phyloP scores from a whole-genome alignment of 2,888 invertebrate species.

The Apodemia zela region DNA sequence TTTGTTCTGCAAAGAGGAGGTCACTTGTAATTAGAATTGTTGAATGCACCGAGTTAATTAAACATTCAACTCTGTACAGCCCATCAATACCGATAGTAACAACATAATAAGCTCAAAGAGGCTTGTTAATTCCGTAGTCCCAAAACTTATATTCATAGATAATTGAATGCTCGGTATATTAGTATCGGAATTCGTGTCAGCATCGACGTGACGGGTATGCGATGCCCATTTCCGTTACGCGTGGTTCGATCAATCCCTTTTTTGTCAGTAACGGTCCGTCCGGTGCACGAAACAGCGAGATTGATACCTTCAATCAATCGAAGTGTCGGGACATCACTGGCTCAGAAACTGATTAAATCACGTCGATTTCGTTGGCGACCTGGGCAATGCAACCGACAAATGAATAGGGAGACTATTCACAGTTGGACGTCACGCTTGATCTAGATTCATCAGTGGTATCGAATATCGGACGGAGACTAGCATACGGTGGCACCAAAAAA shows the following conservation, averaged over 20 bases:
- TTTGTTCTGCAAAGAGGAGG: not conserved
- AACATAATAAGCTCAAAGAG: constrained; percentile 37
- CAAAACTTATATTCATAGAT: constrained; percentile 51
- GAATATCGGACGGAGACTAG: constrained; percentile 38
- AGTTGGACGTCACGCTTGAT: constrained; percentile 63
- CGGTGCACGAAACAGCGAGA: constrained; percentile 69
- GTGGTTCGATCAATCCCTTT: constrained; percentile 71
- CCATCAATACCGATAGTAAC: constrained; percentile 22
- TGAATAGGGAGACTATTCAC: constrained; percentile 61
- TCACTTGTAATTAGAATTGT: constrained; percentile 23
- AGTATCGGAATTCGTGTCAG: constrained; percentile 71
- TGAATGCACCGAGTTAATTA: constrained; percentile 31
- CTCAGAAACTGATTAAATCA: constrained; percentile 73
- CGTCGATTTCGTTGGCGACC: constrained; percentile 59
- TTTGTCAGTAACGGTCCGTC: constrained; percentile 72
- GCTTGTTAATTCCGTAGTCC: constrained; percentile 51
- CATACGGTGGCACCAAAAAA: constrained; percentile 18
- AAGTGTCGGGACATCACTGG: constrained; percentile 64
- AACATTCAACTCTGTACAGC: constrained; percentile 23
- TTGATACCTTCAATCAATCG: constrained; percentile 74
- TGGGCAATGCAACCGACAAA: constrained; percentile 40
- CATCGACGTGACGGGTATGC: constrained; percentile 62
- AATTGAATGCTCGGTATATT: constrained; percentile 66
- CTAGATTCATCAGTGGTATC: constrained; percentile 47
- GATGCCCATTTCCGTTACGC: constrained; percentile 73